Conservation (phyloP, 2,888 invertebrate genomes). For the Iselma pallidipennis region DNA sequence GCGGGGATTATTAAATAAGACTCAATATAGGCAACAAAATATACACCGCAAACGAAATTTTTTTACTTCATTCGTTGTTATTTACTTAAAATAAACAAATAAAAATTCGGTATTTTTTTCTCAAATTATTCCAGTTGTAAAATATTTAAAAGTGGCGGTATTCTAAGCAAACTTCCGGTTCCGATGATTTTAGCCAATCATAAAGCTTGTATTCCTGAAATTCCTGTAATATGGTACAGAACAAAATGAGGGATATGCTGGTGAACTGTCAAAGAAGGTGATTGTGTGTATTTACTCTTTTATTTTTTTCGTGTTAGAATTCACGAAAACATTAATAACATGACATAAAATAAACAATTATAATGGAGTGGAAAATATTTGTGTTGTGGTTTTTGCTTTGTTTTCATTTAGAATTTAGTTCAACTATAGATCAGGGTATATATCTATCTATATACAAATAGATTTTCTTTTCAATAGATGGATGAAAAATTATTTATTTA, state of each 20-base stretch:
- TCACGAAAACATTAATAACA: slow-evolving; percentile 13
- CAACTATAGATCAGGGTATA: slow-evolving; percentile 37
- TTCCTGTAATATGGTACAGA: not conserved
- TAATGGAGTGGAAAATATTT: slow-evolving; percentile 36
- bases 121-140: not conserved
- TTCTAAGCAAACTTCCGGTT: not conserved
- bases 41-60: too few species aligned
- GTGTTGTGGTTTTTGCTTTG: slow-evolving; percentile 33
- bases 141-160: not conserved
- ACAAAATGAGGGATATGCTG: not conserved
- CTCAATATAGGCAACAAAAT: not conserved
- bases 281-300: not conserved
- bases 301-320: not conserved
- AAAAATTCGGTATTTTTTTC: not conserved
- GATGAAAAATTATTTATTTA: not conserved
- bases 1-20: too few species aligned
- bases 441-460: not conserved
- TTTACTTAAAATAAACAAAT: too few species aligned
- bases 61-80: too few species aligned
- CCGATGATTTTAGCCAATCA: not conserved
- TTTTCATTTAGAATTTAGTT: slow-evolving; percentile 29
- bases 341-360: slow-evolving; percentile 23
- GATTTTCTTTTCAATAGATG: not conserved
- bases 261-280: not conserved
- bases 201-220: not conserved